phyloP scores from a whole-genome alignment of 2,797 vertebrate species.

The Cryptoblepharus egeriae region DNA sequence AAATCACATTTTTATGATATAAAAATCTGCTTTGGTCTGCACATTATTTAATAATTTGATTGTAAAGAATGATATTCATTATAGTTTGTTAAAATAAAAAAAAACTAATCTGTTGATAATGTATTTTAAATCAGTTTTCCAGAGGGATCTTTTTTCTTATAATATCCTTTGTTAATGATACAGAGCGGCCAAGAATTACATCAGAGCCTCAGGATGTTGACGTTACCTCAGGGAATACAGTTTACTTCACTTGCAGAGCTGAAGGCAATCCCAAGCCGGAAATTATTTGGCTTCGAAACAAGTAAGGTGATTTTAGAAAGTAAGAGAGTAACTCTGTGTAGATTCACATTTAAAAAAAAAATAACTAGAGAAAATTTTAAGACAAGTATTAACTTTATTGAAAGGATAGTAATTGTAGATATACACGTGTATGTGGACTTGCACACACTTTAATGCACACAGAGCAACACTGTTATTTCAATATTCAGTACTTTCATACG shows the following conservation, averaged over 20 bases:
- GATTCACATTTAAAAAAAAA: neutral
- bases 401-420: neutral
- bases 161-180: constrained; percentile 46
- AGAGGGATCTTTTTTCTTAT: constrained; percentile 23
- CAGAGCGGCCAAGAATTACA: constrained; percentile 97
- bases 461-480: neutral
- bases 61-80: constrained; percentile 20
- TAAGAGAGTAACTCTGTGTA: neutral
- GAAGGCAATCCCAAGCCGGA: constrained; percentile 99
- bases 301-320: constrained; percentile 80
- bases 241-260: constrained; percentile 97
- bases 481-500: neutral
- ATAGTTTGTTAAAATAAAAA: neutral
- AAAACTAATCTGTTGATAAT: constrained; percentile 8
- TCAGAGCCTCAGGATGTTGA: constrained; percentile 98
- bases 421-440: neutral
- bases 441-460: neutral
- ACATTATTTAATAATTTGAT: constrained; percentile 6
- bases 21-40: neutral
- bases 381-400: neutral
- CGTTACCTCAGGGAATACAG: constrained; percentile 96
- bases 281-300: constrained; percentile 99
- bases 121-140: constrained; percentile 30
- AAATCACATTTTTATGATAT: constrained; percentile 29
- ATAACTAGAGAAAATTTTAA: neutral